Evolutionary conservation across 2,888 invertebrate genomes (phyloP), one percentile per base, ranked within the genome.

Genomic region (Podotricha telesiphe): DNA sequence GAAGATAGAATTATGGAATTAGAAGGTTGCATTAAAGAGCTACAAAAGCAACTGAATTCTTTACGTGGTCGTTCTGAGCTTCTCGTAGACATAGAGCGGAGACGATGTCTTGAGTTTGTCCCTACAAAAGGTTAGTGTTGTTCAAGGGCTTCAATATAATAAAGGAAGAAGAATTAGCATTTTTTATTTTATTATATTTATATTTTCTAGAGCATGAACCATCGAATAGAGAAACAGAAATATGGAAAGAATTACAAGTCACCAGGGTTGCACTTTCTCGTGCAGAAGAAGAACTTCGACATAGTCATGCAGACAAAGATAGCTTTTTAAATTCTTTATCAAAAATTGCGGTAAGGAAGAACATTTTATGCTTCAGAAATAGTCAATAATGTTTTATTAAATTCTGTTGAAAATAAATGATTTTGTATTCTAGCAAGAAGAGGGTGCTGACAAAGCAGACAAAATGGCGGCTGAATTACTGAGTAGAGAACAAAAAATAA

Each of bases 231-330:
- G 94, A 94, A 79, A 87, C 91, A 0, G 89, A 91, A 58, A 80
- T 94, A 70, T 94, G 90, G 88, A 90, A 89, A 76, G 94, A 94
- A 68, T 81, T 94, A 15, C 89, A 93, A 79, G 81, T 78, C 17
- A 84, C 89, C 0, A 81, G 86, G 53, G 76, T 79, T 6, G 82
- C 86, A 0, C 75, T 94, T 34, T 79, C 82, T 1, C 82, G 82
- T 7, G 85, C 89, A 1, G 91, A 90, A 71, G 88, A 93, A 67
- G 88, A 89, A 65, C 76, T 93, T 5, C 78, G 82, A 0, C 86
- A 87, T 70, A 82, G 93, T 72, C 84, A 89, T 55, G 84, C 83
- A 5, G 94, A 94, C 68, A 94, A 94, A 73, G 92, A 94, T 15
- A 90, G 83, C 55, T 93, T 94, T 73, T 80, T 94, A 62, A 84